Evolutionary conservation across 1,140 invertebrate genomes (phyloP).

Genomic region (Cheumatopsyche charites): DNA sequence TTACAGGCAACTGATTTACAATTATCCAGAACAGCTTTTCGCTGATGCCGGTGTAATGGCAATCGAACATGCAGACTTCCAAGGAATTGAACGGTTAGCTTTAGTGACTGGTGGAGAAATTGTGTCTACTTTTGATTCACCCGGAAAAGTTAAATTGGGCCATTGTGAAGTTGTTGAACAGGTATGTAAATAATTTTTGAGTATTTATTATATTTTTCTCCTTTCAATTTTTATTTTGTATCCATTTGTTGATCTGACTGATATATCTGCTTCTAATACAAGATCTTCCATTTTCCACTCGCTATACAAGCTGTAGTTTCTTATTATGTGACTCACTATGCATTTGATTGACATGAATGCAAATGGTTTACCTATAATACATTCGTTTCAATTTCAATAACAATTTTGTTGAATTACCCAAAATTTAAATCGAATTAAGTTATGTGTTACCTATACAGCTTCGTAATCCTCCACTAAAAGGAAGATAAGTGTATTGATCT

Average conservation of each 20-base stretch:
- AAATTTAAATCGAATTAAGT: no score
- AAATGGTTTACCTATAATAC: slow-evolving; percentile 31
- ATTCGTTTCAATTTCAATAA: neutral
- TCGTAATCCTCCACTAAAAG: slow-evolving; percentile 28
- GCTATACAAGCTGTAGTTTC: slow-evolving; percentile 26
- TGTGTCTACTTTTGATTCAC: slow-evolving; percentile 96
- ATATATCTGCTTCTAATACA: slow-evolving; percentile 22
- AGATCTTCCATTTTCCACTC: slow-evolving; percentile 39
- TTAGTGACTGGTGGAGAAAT: slow-evolving; percentile 98
- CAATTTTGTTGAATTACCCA: neutral
- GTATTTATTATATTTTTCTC: neutral
- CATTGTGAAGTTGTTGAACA: slow-evolving; percentile 96
- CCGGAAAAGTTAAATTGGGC: slow-evolving; percentile 90
- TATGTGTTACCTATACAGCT: slow-evolving; percentile 27
- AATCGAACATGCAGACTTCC: slow-evolving; percentile 99
- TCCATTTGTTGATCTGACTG: slow-evolving; percentile 38
- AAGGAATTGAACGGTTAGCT: slow-evolving; percentile 96
- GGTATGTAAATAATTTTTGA: slow-evolving; percentile 55
- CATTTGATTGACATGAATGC: slow-evolving; percentile 34
- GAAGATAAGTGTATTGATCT: slow-evolving; percentile 27
- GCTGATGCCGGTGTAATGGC: slow-evolving; percentile 98
- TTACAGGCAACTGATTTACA: slow-evolving; percentile 96
- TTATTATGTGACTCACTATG: slow-evolving; percentile 31
- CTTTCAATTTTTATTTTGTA: slow-evolving; percentile 31
- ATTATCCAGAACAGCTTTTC: slow-evolving; percentile 99